Evolutionary conservation across 64 coral and sea anemone species (phyloP).

Genomic region (Pocillopora damicornis): DNA sequence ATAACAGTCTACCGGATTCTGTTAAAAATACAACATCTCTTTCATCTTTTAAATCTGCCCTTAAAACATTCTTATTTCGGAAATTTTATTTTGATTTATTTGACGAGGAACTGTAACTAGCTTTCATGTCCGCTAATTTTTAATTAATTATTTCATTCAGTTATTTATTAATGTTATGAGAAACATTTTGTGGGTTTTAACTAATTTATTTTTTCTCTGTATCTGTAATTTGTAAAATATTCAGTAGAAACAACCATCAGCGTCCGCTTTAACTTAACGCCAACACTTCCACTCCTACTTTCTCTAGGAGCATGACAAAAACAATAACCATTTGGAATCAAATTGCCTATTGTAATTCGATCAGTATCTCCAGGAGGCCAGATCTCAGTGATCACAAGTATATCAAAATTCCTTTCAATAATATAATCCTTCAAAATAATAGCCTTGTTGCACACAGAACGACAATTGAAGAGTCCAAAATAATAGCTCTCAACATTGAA

Average conservation of each 20-base stretch:
- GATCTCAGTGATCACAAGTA: conserved; percentile 63
- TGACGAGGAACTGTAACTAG: no score
- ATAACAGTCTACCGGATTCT: not conserved
- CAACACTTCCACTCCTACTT: conserved; percentile 39
- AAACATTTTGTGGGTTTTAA: no score
- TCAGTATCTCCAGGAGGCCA: conserved; percentile 19
- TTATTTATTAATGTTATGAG: no score
- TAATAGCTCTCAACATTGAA: not conserved
- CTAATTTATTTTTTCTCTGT: no score
- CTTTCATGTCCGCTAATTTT: no score
- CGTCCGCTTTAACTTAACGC: conserved; percentile 27
- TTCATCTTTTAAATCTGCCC: not conserved
- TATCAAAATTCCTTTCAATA: conserved; percentile 50
- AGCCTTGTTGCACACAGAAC: conserved; percentile 43
- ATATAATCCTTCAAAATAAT: conserved; percentile 40
- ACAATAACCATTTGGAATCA: conserved; percentile 29
- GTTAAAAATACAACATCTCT: not conserved
- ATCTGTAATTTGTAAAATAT: conserved; percentile 49
- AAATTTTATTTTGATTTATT: not conserved
- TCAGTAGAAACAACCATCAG: conserved; percentile 1
- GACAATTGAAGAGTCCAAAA: conserved; percentile 49
- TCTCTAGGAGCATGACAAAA: conserved; percentile 36
- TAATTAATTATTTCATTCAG: no score
- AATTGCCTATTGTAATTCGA: conserved; percentile 23
- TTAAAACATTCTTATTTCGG: not conserved